phyloP scores from a whole-genome alignment of 2,113 vertebrate species.

The Campylorhamphus procurvoides region DNA sequence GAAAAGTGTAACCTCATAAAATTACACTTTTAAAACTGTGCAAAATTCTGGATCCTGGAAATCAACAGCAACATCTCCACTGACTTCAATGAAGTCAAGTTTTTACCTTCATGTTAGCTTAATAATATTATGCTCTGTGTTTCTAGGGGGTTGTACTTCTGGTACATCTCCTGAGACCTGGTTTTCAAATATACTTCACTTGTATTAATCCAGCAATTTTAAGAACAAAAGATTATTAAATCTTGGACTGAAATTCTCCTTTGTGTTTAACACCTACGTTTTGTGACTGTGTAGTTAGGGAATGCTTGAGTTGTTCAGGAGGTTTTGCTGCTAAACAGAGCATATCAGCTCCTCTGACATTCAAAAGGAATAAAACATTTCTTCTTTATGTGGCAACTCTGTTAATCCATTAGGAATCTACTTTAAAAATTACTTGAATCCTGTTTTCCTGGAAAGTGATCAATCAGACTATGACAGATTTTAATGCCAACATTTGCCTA shows the following conservation, averaged over 20 bases:
- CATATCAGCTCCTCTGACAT: neutral
- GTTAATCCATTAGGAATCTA: conserved; percentile 32
- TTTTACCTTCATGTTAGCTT: neutral
- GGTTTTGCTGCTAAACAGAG: conserved; percentile 18
- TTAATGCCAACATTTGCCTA: conserved; percentile 16
- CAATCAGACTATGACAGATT: conserved; percentile 30
- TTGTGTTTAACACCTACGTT: neutral
- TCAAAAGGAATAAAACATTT: conserved; percentile 12
- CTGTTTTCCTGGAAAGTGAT: conserved; percentile 45
- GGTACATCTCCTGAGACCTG: neutral
- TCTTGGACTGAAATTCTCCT: neutral
- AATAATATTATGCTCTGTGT: accelerated
- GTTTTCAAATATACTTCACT: neutral
- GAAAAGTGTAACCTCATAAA: neutral
- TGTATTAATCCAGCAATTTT: neutral
- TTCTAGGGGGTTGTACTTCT: neutral
- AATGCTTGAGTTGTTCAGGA: neutral
- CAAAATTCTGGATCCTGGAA: neutral
- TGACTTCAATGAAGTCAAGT: neutral
- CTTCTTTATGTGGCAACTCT: conserved; percentile 47
- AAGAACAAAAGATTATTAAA: neutral
- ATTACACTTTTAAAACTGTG: neutral
- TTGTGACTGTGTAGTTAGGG: neutral
- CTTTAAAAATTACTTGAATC: conserved; percentile 20
- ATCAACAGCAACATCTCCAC: neutral